phyloP scores from a whole-genome alignment of 2,888 invertebrate genomes.

The Fissipunctia ypsillon region DNA sequence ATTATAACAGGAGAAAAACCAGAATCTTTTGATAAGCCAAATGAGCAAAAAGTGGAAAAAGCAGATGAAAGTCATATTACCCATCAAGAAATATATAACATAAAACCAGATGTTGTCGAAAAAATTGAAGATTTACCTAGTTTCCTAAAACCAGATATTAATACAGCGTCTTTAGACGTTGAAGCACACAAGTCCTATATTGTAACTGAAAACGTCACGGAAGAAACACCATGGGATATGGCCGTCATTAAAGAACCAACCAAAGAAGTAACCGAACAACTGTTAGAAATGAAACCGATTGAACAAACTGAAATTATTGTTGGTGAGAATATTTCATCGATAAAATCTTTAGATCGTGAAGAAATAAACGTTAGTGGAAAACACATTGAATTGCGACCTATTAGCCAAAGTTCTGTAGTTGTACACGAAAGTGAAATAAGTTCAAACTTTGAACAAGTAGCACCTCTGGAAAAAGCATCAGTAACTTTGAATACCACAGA shows the following conservation, averaged over 20 bases:
- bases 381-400: constrained; percentile 73
- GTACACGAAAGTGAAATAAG: constrained; percentile 80
- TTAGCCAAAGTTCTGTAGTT: constrained; percentile 76
- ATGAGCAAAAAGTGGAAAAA: constrained; percentile 68
- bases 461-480: constrained; percentile 73
- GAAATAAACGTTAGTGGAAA: constrained; percentile 68
- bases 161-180: constrained; percentile 73
- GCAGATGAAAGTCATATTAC: constrained; percentile 74
- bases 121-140: constrained; percentile 70
- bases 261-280: constrained; percentile 81
- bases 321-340: constrained; percentile 73
- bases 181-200: constrained; percentile 77
- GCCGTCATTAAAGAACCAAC: constrained; percentile 76
- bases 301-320: constrained; percentile 78
- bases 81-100: constrained; percentile 74
- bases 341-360: constrained; percentile 62
- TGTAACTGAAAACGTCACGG: constrained; percentile 77
- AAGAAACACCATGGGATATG: constrained; percentile 86
- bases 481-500: constrained; percentile 75
- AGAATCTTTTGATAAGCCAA: constrained; percentile 61
- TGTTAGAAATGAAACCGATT: constrained; percentile 77
- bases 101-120: constrained; percentile 76
- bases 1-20: constrained; percentile 73
- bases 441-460: constrained; percentile 67
- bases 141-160: constrained; percentile 67